Conservation (phyloP, 2,888 invertebrate genomes). For the Thecophora atra region DNA sequence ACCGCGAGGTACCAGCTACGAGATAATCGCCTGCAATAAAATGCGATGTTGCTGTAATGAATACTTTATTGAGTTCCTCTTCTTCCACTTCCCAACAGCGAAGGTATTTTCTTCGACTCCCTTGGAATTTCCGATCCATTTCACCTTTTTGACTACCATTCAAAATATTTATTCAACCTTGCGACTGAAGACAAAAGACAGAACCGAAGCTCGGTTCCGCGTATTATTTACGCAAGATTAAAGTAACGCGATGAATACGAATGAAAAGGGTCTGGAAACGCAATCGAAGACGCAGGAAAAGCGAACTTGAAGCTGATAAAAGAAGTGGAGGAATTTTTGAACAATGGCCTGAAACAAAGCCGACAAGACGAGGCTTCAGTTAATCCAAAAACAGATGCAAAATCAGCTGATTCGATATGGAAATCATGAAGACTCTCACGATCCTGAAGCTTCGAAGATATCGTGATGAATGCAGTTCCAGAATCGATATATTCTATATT, state of each 20-base stretch:
- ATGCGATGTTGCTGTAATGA: constrained; percentile 17
- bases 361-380: background rate
- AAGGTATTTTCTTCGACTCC: background rate
- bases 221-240: constrained; percentile 30
- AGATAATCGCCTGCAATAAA: background rate
- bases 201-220: background rate
- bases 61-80: constrained; percentile 20
- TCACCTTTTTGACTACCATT: constrained; percentile 27
- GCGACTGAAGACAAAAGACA: constrained; percentile 4
- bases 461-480: too few relatives aligned
- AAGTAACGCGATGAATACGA: background rate
- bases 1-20: too few relatives aligned
- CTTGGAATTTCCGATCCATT: constrained; percentile 28
- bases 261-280: background rate
- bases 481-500: too few relatives aligned
- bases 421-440: background rate
- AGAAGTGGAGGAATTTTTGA: background rate
- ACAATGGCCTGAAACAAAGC: background rate
- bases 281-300: too few relatives aligned
- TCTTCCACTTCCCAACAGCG: too few relatives aligned
- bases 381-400: background rate
- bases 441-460: too few relatives aligned
- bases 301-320: background rate
- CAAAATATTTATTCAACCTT: constrained; percentile 31
- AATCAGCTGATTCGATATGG: background rate